A percentile compares a stretch with the other conserved stretches of the same genome.
phyloP scores from a whole-genome alignment of 2,113 vertebrate genomes.

The Caranx melampygus region DNA sequence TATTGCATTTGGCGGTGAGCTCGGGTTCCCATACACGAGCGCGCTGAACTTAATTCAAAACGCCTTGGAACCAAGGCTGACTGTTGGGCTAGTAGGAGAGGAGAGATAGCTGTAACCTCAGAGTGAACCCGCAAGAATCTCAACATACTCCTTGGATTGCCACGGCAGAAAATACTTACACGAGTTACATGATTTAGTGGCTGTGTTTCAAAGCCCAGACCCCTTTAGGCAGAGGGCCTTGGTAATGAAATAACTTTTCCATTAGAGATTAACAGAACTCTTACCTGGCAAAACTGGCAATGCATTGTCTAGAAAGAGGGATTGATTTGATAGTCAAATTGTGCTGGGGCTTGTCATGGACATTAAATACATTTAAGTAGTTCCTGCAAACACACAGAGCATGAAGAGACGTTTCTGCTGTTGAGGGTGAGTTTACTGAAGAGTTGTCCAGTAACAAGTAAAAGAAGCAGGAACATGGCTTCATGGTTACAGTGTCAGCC shows the following conservation, averaged over 20 bases:
- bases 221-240: slow-evolving; percentile 40
- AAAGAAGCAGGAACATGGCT: neutral
- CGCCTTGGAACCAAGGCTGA: slow-evolving; percentile 81
- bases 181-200: slow-evolving; percentile 80
- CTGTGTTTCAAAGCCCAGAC: slow-evolving; percentile 73
- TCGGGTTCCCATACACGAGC: slow-evolving; percentile 83
- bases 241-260: slow-evolving; percentile 58
- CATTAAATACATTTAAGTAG: slow-evolving; percentile 2
- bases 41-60: slow-evolving; percentile 80
- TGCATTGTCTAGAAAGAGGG: slow-evolving; percentile 38
- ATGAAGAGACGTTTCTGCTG: neutral
- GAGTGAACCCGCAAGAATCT: slow-evolving; percentile 83
- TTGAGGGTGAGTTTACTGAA: slow-evolving; percentile 8
- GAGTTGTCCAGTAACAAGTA: neutral
- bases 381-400: slow-evolving; percentile 29
- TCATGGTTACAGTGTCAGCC: neutral
- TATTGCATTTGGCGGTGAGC: slow-evolving; percentile 84
- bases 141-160: slow-evolving; percentile 74
- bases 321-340: slow-evolving; percentile 69
- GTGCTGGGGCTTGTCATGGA: neutral
- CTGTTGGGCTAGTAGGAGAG: slow-evolving; percentile 79
- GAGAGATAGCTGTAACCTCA: slow-evolving; percentile 83
- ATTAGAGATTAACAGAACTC: slow-evolving; percentile 48
- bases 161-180: slow-evolving; percentile 78
- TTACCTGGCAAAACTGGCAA: slow-evolving; percentile 35